These are phyloP conservation scores for Prolemur simus DNA, from an alignment of 2,113 vertebrate genomes.

Conservation along the genomic window DNA sequence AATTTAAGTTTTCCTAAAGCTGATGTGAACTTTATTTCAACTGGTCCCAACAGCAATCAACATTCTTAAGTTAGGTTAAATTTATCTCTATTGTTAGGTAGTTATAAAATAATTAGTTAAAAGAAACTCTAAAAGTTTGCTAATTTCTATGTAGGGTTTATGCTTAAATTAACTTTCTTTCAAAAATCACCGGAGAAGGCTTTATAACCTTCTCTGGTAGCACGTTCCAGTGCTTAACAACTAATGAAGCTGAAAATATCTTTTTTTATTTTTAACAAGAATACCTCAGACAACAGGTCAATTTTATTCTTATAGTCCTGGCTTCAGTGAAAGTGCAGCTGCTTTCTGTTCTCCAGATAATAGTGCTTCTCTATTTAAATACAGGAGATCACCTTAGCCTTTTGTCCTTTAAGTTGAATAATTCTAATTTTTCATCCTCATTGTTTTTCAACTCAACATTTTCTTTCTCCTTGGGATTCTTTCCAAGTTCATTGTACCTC, in stretches of 20 bases:
- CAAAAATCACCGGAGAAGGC: conserved; percentile 30
- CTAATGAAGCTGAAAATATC: conserved; percentile 61
- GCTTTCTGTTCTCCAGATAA: conserved; percentile 40
- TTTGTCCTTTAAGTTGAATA: conserved; percentile 60
- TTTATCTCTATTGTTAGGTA: conserved; percentile 34
- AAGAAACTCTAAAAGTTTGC: conserved; percentile 56
- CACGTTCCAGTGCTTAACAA: conserved; percentile 44
- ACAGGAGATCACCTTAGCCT: conserved; percentile 52
- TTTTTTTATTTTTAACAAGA: conserved; percentile 36
- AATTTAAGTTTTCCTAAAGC: conserved; percentile 50
- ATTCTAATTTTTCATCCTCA: conserved; percentile 55
- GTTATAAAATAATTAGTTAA: conserved; percentile 49
- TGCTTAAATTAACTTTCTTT: conserved; percentile 57
- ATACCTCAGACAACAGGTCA: conserved; percentile 58
- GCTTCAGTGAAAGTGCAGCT: background rate
- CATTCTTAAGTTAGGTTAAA: conserved; percentile 38
- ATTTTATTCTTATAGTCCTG: conserved; percentile 5
- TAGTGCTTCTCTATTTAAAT: conserved; percentile 54
- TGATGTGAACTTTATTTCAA: conserved; percentile 6
- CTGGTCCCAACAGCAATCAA: conserved; percentile 24
- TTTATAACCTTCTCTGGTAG: conserved; percentile 30
- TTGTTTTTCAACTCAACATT: conserved; percentile 54
- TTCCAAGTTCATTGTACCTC: conserved; percentile 45
- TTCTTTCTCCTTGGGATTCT: conserved; percentile 63
- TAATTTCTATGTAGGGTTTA: conserved; percentile 25